A percentile compares a stretch with the other conserved stretches of the same genome.
These are phyloP conservation scores for Hyppa rectilinea DNA, from an alignment of 2,888 invertebrate genomes.

Conservation along the genomic window DNA sequence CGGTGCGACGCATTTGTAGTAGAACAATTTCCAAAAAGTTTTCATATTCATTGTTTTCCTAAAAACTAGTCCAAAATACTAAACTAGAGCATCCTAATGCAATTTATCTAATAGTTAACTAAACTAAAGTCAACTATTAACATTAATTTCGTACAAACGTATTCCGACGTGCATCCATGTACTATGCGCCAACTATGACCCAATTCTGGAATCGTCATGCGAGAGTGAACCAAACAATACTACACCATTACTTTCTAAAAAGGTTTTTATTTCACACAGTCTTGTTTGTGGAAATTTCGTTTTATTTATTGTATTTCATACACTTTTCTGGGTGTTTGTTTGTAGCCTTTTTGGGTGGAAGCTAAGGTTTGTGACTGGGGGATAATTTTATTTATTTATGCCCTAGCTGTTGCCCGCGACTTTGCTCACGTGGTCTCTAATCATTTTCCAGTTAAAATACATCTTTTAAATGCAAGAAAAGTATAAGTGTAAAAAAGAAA, in stretches of 20 bases:
- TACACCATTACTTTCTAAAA: constrained; percentile 73
- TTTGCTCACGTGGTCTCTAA: no score
- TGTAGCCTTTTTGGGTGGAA: neutral
- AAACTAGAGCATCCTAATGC: constrained; percentile 53
- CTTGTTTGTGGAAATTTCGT: constrained; percentile 34
- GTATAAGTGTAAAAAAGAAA: no score
- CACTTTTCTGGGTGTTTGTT: constrained; percentile 6
- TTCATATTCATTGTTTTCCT: no score
- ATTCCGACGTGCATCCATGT: constrained; percentile 36
- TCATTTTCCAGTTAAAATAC: no score
- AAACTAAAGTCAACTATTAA: constrained; percentile 70
- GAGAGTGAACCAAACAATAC: constrained; percentile 73
- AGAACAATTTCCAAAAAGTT: no score
- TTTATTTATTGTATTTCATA: constrained; percentile 28
- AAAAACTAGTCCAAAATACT: constrained; percentile 30
- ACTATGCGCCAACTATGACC: constrained; percentile 64
- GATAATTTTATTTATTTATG: neutral
- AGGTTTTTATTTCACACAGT: constrained; percentile 75
- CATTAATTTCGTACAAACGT: constrained; percentile 69
- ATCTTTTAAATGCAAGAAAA: no score
- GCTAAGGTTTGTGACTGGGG: neutral
- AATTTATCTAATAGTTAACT: constrained; percentile 68
- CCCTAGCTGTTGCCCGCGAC: no score
- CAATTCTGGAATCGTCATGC: constrained; percentile 49
- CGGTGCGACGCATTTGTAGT: no score